Base-by-base conservation (phyloP, 53 echinoderm and acorn worm species). In the Arbacia lixula region DNA sequence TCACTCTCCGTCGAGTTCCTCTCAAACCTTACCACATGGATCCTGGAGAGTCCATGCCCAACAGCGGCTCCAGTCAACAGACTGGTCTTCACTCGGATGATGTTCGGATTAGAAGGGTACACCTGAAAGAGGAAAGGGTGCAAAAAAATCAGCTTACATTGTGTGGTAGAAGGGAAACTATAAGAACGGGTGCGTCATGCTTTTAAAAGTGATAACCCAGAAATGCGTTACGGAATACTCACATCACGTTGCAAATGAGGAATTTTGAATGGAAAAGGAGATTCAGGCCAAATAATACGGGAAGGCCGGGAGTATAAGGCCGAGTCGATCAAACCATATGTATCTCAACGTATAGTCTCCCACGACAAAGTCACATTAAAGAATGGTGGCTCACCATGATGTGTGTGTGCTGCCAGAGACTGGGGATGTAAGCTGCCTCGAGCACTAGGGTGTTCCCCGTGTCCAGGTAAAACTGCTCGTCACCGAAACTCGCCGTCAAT, bases 21-120 rank as follows among this genome's bases (percentile, higher is more conserved):
- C n/a, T n/a, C n/a, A n/a, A n/a, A n/a, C n/a, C 71, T 71, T 49
- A 71, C 71, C 49, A 71, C 31, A 29, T 71, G 41, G 19, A 71
- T 71, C 27, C 29, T 43, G 11, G 39, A 2, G 1, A 71, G 27
- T 26, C 71, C 71, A 27, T 29, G 11, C 3, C 71, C 71, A 17
- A 71, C 42, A 2, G 49, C 41, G 16, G 39, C 49, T 6, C 46
- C 71, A 4, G 14, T 16, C 2, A 41, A 29, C 16, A 71, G 46
- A 28, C 71, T 49, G n/a, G 41, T 71, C 6, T 49, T 71, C 24
- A 46, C 71, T 14, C 29, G 39, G 25, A 71, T 42, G 41, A 71
- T 43, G 17, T 28, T 71, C 5, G 71, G 71, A 43, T 71, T 71
- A 71, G 71, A 71, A 29, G 71, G 29, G 41, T 71, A 71, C 1